Percentiles rank a stretch among this genome's conserved stretches.
These are phyloP conservation scores for Telmatherina bonti DNA, from an alignment of 2,797 vertebrate genomes.

Conservation along the genomic window DNA sequence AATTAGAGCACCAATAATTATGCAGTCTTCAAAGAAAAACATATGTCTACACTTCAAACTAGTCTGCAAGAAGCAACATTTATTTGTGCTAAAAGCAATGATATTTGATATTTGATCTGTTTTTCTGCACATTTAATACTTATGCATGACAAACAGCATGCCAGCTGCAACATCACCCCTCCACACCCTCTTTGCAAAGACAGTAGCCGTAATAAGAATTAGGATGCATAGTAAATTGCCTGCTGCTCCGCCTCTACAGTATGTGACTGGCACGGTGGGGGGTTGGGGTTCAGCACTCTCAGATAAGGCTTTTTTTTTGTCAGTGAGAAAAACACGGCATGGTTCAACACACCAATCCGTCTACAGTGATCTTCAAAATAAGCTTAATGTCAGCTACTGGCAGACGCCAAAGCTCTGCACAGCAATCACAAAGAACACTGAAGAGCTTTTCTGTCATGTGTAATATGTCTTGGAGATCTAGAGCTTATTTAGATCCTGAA, in stretches of 20 bases:
- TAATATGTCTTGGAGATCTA: constrained; percentile 1
- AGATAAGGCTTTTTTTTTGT: constrained; percentile 71
- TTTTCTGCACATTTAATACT: constrained; percentile 49
- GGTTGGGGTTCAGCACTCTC: constrained; percentile 27
- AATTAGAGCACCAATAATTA: constrained; percentile 8
- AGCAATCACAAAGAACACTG: constrained; percentile 32
- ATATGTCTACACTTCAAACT: constrained; percentile 19
- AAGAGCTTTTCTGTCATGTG: constrained; percentile 20
- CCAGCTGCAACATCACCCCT: constrained; percentile 46
- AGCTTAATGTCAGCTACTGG: constrained; percentile 62
- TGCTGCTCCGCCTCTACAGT: constrained; percentile 45
- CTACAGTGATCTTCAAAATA: constrained; percentile 48
- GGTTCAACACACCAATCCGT: constrained; percentile 49
- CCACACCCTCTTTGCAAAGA: constrained; percentile 34
- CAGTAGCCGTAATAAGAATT: constrained; percentile 41
- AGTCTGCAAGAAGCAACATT: constrained; percentile 11
- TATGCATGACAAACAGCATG: constrained; percentile 45
- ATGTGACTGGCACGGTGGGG: constrained; percentile 24
- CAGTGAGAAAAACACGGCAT: constrained; percentile 47
- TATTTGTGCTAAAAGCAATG: constrained; percentile 17
- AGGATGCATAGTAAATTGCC: constrained; percentile 52
- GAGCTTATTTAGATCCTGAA: constrained; percentile 25
- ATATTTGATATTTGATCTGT: constrained; percentile 43
- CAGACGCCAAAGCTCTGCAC: constrained; percentile 36
- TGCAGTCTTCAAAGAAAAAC: constrained; percentile 1